Evolutionary conservation across 2,113 vertebrate genomes (phyloP).

Genomic region (Arizona elegans): DNA sequence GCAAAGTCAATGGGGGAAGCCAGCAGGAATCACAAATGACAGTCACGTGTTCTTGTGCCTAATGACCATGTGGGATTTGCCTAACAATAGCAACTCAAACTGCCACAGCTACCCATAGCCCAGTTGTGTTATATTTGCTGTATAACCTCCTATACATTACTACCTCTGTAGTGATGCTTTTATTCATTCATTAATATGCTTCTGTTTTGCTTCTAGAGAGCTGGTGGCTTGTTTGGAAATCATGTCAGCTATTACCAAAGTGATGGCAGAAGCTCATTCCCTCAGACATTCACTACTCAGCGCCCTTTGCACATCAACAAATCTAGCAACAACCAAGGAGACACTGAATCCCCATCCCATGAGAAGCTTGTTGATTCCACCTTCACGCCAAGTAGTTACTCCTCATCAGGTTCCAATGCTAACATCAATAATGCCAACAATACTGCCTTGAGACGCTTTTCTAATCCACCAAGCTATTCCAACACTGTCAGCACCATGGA

Average conservation of each 20-base stretch:
- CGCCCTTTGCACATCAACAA: conserved; percentile 95
- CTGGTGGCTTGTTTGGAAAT: conserved; percentile 94
- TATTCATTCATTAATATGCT: conserved; percentile 1
- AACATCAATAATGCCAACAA: conserved; percentile 99
- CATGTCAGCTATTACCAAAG: conserved; percentile 96
- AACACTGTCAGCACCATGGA: conserved; percentile 85
- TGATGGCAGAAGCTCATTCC: conserved; percentile 84
- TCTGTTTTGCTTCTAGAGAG: conserved; percentile 75
- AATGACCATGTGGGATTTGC: background rate
- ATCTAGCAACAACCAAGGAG: conserved; percentile 83
- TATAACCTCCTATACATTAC: background rate
- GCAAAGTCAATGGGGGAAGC: background rate
- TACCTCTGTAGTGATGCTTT: background rate
- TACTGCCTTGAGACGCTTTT: conserved; percentile 85
- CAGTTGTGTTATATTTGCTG: background rate
- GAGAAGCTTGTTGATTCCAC: conserved; percentile 97
- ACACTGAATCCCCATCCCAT: conserved; percentile 88
- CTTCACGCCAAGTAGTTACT: conserved; percentile 97
- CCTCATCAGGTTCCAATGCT: conserved; percentile 94
- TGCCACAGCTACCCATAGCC: background rate
- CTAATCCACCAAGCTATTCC: conserved; percentile 73
- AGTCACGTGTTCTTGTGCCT: background rate
- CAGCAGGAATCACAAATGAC: background rate
- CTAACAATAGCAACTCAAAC: background rate
- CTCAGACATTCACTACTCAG: conserved; percentile 95